phyloP scores from a whole-genome alignment of 2,797 vertebrate genomes.

The Gobio occitaniae region DNA sequence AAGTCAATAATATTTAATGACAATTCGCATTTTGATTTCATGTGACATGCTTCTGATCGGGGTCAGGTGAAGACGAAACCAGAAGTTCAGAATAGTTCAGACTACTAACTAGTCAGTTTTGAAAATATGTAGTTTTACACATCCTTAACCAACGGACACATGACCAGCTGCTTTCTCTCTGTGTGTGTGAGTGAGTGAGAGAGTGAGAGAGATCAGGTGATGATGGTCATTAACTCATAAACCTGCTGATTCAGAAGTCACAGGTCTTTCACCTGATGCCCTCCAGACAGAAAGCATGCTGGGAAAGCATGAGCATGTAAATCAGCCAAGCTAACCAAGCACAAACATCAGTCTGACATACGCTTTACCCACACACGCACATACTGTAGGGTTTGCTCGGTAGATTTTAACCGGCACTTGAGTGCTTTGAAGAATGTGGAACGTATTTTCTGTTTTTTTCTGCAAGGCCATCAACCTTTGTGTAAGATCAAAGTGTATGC shows the following conservation, averaged over 20 bases:
- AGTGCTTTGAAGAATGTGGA: background rate
- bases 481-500: slow-evolving; percentile 16
- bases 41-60: background rate
- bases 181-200: background rate
- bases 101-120: background rate
- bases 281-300: slow-evolving; percentile 41
- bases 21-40: background rate
- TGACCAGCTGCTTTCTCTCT: background rate
- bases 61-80: background rate
- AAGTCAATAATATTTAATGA: background rate
- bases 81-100: background rate
- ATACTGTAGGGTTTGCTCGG: background rate
- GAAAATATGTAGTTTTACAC: background rate
- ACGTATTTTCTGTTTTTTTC: background rate
- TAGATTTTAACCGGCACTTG: background rate
- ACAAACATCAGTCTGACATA: slow-evolving; percentile 30
- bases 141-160: background rate
- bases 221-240: slow-evolving; percentile 44
- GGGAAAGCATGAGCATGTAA: slow-evolving; percentile 17
- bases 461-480: background rate
- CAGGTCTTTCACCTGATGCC: slow-evolving; percentile 40
- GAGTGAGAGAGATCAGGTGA: slow-evolving; percentile 12
- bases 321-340: slow-evolving; percentile 20
- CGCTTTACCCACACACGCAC: slow-evolving; percentile 2
- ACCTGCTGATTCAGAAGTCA: slow-evolving; percentile 48